Evolutionary conservation across 1,140 invertebrate genomes (phyloP).

Genomic region (Gonatopus flavifemur): DNA sequence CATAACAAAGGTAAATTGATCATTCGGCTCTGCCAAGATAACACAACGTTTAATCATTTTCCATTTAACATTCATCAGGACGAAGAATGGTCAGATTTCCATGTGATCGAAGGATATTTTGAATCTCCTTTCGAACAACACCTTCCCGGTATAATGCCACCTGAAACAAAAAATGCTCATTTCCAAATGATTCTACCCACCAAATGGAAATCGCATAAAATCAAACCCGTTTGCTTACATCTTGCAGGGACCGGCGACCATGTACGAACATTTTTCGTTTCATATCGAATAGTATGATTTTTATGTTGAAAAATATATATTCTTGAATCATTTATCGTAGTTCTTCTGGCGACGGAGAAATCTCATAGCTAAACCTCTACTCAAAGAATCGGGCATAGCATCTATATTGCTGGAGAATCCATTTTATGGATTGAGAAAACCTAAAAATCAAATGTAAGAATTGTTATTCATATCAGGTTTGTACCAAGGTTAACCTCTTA

Average conservation of each 20-base stretch:
- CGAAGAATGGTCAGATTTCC: slow-evolving; percentile 73
- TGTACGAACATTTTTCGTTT: slow-evolving; percentile 59
- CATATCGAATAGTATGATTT: background rate
- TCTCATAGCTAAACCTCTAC: slow-evolving; percentile 86
- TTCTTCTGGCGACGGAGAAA: slow-evolving; percentile 89
- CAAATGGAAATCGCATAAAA: slow-evolving; percentile 70
- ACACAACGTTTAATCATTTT: background rate
- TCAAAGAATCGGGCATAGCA: slow-evolving; percentile 88
- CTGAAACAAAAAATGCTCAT: slow-evolving; percentile 76
- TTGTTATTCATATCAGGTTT: slow-evolving; percentile 29
- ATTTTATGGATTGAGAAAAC: slow-evolving; percentile 93
- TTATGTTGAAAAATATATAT: background rate
- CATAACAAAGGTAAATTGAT: slow-evolving; percentile 78
- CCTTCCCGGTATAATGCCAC: slow-evolving; percentile 84
- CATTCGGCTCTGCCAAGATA: background rate
- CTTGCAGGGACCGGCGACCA: slow-evolving; percentile 98
- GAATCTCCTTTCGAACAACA: slow-evolving; percentile 80
- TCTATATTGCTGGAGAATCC: slow-evolving; percentile 97
- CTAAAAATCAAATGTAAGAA: slow-evolving; percentile 85
- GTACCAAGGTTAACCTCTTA: slow-evolving; percentile 23
- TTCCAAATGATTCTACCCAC: slow-evolving; percentile 86
- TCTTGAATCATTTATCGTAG: slow-evolving; percentile 59
- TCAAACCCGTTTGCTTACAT: slow-evolving; percentile 89
- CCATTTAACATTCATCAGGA: slow-evolving; percentile 62
- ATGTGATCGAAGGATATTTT: slow-evolving; percentile 86